phyloP scores from a whole-genome alignment of 2,797 vertebrate genomes.

The Lemur catta region DNA sequence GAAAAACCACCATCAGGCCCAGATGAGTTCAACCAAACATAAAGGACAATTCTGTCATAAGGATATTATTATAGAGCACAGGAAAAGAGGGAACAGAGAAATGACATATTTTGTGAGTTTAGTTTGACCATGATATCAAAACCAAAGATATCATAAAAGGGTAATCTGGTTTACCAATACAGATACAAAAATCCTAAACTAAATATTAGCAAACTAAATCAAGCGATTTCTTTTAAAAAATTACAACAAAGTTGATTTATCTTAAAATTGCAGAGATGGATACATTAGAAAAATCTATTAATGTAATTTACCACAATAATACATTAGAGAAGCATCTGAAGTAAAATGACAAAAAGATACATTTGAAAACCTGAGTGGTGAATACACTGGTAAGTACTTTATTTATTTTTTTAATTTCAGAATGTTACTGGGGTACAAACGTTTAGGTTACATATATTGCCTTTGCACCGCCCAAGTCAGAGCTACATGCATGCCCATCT shows the following conservation, averaged over 20 bases:
- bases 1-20: not conserved
- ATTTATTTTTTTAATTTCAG: not conserved
- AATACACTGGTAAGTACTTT: not conserved
- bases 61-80: not conserved
- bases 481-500: too few relatives aligned
- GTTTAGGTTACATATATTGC: too few relatives aligned
- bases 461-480: too few relatives aligned
- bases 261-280: not conserved
- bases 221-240: not conserved
- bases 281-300: conserved; percentile 26
- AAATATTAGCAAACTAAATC: conserved; percentile 20
- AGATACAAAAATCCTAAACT: not conserved
- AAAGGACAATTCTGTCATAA: not conserved
- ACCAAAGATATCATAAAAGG: not conserved
- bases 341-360: not conserved
- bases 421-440: too few relatives aligned
- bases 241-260: not conserved
- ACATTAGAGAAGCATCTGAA: not conserved
- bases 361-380: not conserved
- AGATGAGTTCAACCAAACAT: not conserved
- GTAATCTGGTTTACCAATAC: not conserved
- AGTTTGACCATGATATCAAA: not conserved
- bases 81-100: conserved; percentile 6
- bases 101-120: not conserved
- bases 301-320: conserved; percentile 24